Base-by-base conservation (phyloP, 2,797 vertebrate genomes). In the Melanotaenia trifasciata region DNA sequence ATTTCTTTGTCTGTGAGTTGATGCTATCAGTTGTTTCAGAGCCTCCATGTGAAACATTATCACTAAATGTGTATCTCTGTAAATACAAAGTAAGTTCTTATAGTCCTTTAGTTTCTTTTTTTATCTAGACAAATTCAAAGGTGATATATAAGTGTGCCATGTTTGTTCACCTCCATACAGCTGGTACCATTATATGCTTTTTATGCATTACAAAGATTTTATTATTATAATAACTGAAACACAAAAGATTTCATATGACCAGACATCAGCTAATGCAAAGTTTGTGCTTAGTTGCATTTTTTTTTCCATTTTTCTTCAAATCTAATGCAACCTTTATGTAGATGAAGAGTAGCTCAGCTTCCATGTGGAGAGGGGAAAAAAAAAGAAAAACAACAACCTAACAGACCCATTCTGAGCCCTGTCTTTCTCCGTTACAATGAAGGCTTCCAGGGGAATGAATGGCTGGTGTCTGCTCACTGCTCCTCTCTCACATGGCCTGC, bases 371-470 rank as follows among this genome's bases (percentile, higher is more conserved):
- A 30, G 81, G 81, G 84, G 80, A 20, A 38, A 53, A 47, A 47
- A 43, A 30, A 50, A 36, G 9, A 36, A 9, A 36, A 14, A 40
- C 6, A 45, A 14, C 18, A 84, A 79, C 67, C 60, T 32, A 73
- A 43, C 69, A 67, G 70, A 60, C 77, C 81, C 69, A 60, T 73
- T 80, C 63, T 57, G 8, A 59, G 70, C 64, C 40, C 83, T 18
- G 79, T 70, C 80, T 83, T 83, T 83, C 77, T 38, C 65, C 53
- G 73, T 84, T 84, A 79, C 84, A 79, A 71, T 80, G 85, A 90
- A 91, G 85, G 64, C 89, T 85, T 90, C 72, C 81, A 85, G 84
- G 81, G 80, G 78, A 90, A 90, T 92, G 93, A 93, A 92, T 89
- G 92, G 81, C 85, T 81, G 84, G 75, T 87, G 88, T 87, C 83